Conservation (phyloP, 2,797 vertebrate genomes). For the Tapirus indicus region DNA sequence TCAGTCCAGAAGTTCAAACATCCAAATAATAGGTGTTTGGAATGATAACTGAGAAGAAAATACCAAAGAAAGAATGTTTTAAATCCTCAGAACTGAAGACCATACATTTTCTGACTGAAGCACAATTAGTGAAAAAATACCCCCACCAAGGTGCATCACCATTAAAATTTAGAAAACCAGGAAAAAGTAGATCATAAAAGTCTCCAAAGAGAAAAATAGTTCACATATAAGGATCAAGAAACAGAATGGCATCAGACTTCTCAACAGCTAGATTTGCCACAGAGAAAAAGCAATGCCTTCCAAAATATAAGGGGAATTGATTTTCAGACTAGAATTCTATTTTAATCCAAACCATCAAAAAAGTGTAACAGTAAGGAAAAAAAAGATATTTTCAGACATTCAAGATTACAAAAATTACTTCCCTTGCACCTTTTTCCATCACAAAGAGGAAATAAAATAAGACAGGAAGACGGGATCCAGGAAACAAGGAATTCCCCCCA, state of each 20-base stretch:
- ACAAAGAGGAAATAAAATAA: not conserved
- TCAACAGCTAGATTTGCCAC: not conserved
- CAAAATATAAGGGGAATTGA: not conserved
- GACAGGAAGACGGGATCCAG: not conserved
- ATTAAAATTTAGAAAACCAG: not conserved
- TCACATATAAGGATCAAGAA: not conserved
- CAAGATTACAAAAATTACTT: not conserved
- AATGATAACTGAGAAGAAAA: conserved; percentile 29
- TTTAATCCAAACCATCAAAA: not conserved
- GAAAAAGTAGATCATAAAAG: not conserved
- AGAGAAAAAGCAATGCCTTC: not conserved
- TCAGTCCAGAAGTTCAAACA: not conserved
- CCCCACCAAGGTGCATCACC: not conserved
- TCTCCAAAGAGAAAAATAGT: not conserved
- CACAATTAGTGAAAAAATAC: not conserved
- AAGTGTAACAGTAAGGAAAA: not conserved
- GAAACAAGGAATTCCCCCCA: not conserved
- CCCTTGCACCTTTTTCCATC: not conserved
- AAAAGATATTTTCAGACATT: not conserved
- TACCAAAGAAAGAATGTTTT: not conserved
- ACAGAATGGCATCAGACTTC: not conserved
- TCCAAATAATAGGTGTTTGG: not conserved
- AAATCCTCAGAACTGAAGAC: not conserved
- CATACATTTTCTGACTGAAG: not conserved
- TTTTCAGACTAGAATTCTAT: not conserved